These are phyloP conservation scores for Protonibea diacanthus DNA, from an alignment of 2,797 vertebrate species.

Conservation along the genomic window DNA sequence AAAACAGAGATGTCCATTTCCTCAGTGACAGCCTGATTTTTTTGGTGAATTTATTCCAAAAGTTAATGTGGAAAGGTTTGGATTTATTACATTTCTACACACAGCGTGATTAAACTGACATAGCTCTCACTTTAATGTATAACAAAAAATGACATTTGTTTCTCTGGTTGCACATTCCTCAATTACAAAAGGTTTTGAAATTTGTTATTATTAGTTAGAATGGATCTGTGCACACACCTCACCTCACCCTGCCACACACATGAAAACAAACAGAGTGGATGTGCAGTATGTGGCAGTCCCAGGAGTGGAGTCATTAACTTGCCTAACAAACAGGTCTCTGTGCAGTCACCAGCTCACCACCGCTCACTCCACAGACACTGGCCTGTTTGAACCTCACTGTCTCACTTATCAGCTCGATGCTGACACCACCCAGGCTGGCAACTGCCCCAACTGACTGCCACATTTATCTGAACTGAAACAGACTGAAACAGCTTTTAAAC, in stretches of 20 bases:
- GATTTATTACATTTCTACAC: background rate
- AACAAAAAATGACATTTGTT: slow-evolving; percentile 32
- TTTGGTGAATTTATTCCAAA: background rate
- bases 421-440: slow-evolving; percentile 34
- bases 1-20: background rate
- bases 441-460: slow-evolving; percentile 29
- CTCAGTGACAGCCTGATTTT: background rate
- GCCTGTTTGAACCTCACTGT: slow-evolving; percentile 62
- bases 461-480: too few relatives aligned
- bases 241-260: slow-evolving; percentile 18
- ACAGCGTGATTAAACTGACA: background rate
- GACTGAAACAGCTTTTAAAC: slow-evolving; percentile 20
- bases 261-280: slow-evolving; percentile 48
- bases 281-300: slow-evolving; percentile 31
- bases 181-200: slow-evolving; percentile 46
- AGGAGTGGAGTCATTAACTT: slow-evolving; percentile 69
- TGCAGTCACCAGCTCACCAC: slow-evolving; percentile 52
- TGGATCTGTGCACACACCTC: slow-evolving; percentile 13
- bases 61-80: too few relatives aligned
- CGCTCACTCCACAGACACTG: slow-evolving; percentile 46
- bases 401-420: slow-evolving; percentile 64
- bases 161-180: slow-evolving; percentile 31
- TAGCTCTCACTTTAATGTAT: background rate
- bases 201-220: slow-evolving; percentile 31
- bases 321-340: slow-evolving; percentile 68